phyloP scores from a whole-genome alignment of 2,113 vertebrate genomes.

The Salminus brasiliensis region DNA sequence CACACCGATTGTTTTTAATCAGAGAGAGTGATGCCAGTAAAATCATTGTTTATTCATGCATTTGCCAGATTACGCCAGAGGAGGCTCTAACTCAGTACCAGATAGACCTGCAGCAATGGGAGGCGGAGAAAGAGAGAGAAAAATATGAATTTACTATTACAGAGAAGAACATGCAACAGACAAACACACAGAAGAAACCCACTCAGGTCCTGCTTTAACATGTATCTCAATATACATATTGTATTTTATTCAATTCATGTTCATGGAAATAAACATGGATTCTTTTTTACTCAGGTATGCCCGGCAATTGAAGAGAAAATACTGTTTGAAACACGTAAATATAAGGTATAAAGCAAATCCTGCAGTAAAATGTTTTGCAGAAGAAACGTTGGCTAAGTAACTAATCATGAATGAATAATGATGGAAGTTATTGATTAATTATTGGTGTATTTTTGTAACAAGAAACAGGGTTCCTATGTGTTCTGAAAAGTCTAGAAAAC shows the following conservation, averaged over 20 bases:
- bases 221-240: not conserved
- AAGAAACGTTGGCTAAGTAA: not conserved
- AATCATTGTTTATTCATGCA: not conserved
- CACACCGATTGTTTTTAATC: slow-evolving; percentile 7
- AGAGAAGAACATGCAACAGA: slow-evolving; percentile 63
- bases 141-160: slow-evolving; percentile 84
- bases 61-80: slow-evolving; percentile 76
- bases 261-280: not conserved
- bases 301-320: slow-evolving; percentile 6
- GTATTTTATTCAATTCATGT: not conserved
- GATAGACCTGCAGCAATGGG: slow-evolving; percentile 73
- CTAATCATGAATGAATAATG: not conserved
- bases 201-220: slow-evolving; percentile 7
- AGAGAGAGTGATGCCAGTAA: not conserved
- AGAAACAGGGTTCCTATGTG: too few relatives aligned
- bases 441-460: too few relatives aligned
- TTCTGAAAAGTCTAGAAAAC: too few relatives aligned
- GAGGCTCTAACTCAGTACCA: slow-evolving; percentile 70
- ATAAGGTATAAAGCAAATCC: slow-evolving; percentile 38
- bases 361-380: not conserved
- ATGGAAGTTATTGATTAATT: not conserved
- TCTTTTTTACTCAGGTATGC: slow-evolving; percentile 25
- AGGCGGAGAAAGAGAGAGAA: slow-evolving; percentile 74
- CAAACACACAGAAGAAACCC: not conserved
- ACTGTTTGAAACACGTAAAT: slow-evolving; percentile 24